phyloP scores from a whole-genome alignment of 2,888 invertebrate species.

The Macrophya annulata region DNA sequence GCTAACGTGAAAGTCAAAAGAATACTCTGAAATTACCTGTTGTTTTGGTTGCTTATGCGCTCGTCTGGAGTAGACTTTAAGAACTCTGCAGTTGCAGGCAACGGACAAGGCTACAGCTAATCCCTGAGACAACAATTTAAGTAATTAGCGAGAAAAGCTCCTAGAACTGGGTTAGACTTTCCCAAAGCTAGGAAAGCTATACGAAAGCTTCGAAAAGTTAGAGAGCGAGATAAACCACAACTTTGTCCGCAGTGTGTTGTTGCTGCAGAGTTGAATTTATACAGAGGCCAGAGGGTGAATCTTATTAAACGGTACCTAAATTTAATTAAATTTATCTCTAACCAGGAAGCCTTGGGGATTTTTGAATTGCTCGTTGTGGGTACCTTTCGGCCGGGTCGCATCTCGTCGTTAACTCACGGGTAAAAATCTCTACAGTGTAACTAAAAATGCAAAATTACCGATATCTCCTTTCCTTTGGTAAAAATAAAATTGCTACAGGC shows the following conservation, averaged over 20 bases:
- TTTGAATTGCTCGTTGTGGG: constrained; percentile 1
- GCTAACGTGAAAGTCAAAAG: background rate
- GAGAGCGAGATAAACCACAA: constrained; percentile 39
- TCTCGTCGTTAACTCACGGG: background rate
- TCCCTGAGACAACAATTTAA: constrained; percentile 78
- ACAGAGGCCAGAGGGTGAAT: background rate
- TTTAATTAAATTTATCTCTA: constrained; percentile 39
- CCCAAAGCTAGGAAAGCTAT: constrained; percentile 19
- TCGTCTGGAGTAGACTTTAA: constrained; percentile 77
- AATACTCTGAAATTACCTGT: constrained; percentile 69
- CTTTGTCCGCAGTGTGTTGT: constrained; percentile 18
- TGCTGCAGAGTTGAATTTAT: constrained; percentile 48
- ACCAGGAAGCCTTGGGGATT: constrained; percentile 30
- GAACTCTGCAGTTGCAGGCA: constrained; percentile 83
- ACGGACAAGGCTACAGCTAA: constrained; percentile 84
- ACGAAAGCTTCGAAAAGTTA: constrained; percentile 31
- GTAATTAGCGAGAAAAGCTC: constrained; percentile 38
- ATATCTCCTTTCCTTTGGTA: background rate
- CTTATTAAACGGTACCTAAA: constrained; percentile 38
- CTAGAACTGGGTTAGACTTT: constrained; percentile 33
- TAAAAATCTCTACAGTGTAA: background rate
- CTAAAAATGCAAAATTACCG: background rate
- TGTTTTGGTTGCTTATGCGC: constrained; percentile 75
- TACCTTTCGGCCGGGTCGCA: background rate
- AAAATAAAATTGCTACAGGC: constrained; percentile 9